phyloP scores from a whole-genome alignment of 2,888 invertebrate genomes.

The Theristus sp. region DNA sequence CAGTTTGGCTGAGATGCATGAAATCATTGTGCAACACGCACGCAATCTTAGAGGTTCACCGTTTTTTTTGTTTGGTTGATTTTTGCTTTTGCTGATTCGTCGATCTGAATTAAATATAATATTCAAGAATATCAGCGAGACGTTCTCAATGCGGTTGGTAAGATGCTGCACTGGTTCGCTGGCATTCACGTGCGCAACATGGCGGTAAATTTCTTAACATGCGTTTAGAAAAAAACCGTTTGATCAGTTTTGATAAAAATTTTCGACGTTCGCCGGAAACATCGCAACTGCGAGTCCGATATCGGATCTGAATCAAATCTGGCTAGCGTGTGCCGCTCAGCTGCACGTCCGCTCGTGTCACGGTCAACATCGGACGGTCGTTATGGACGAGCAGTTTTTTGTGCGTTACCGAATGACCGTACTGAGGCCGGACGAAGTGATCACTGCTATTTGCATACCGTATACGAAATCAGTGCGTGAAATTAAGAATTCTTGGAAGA shows the following conservation, averaged over 20 bases:
- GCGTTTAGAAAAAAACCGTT: too few relatives aligned
- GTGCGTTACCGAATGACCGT: conserved; percentile 62
- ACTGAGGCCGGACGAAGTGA: conserved; percentile 51
- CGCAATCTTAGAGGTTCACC: not conserved
- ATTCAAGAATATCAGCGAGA: conserved; percentile 7
- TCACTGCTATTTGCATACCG: not conserved
- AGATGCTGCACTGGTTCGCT: conserved; percentile 80
- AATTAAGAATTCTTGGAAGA: too few relatives aligned
- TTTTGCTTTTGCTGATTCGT: too few relatives aligned
- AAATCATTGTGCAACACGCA: not conserved
- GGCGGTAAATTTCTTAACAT: conserved; percentile 44
- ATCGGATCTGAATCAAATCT: conserved; percentile 78
- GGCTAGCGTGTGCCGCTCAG: conserved; percentile 50
- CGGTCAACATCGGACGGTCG: not conserved
- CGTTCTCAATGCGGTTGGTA: conserved; percentile 15
- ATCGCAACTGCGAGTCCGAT: conserved; percentile 88
- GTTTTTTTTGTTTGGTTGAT: conserved; percentile 12
- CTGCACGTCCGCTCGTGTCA: conserved; percentile 4
- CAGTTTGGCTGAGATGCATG: not conserved
- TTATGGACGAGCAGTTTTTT: conserved; percentile 51
- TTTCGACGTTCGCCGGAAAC: conserved; percentile 64
- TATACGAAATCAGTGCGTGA: too few relatives aligned
- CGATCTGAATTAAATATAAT: too few relatives aligned
- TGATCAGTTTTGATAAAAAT: too few relatives aligned
- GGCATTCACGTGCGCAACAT: conserved; percentile 85